phyloP scores from a whole-genome alignment of 2,113 vertebrate genomes.

The Siphamia tubifer region DNA sequence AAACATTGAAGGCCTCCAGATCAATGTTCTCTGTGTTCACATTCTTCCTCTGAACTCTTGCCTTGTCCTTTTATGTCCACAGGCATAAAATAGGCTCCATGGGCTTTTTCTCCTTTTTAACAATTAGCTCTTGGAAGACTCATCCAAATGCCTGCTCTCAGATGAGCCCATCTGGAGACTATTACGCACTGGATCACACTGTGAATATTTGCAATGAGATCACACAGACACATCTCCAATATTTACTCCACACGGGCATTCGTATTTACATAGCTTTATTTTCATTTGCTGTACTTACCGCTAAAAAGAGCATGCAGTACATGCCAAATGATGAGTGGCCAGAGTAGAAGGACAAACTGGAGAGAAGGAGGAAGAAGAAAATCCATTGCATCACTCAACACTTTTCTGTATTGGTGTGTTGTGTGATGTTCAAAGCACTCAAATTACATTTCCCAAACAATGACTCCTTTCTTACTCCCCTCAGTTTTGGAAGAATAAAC shows the following conservation, averaged over 20 bases:
- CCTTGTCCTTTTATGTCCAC: constrained; percentile 38
- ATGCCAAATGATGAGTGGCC: constrained; percentile 97
- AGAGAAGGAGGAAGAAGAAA: constrained; percentile 17
- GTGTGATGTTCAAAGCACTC: neutral
- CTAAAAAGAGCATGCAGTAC: constrained; percentile 97
- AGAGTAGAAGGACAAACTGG: constrained; percentile 94
- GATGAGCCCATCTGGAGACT: neutral
- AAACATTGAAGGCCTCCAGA: constrained; percentile 12
- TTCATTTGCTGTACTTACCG: constrained; percentile 79
- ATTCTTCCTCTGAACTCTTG: constrained; percentile 33
- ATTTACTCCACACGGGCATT: neutral
- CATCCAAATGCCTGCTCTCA: constrained; percentile 6
- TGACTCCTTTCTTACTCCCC: neutral
- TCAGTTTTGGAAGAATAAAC: neutral
- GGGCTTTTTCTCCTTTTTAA: constrained; percentile 6
- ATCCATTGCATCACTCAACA: neutral
- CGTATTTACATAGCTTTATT: neutral
- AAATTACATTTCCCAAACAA: neutral
- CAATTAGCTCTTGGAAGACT: neutral
- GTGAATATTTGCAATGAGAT: constrained; percentile 1
- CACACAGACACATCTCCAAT: neutral
- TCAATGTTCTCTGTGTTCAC: constrained; percentile 18
- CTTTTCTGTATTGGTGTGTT: neutral
- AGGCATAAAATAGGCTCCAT: neutral
- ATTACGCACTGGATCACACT: neutral